A percentile compares a stretch with the other conserved stretches of the same genome.
Conservation (phyloP, 2,797 vertebrate genomes). For the Argentina silus region DNA sequence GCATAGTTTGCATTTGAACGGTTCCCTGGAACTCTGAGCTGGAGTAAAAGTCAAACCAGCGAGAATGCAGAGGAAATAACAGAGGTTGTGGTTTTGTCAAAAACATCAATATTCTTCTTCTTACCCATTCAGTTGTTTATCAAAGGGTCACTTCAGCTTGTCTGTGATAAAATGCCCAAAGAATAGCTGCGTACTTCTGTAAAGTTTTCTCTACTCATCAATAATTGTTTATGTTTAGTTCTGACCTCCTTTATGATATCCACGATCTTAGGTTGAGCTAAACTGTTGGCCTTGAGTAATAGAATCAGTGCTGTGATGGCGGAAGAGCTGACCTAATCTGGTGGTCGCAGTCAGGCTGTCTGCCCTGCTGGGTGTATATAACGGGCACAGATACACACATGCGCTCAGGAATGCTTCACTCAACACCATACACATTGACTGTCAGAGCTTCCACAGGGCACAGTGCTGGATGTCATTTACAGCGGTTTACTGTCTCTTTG, state of each 20-base stretch:
- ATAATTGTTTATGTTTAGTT: too few relatives aligned
- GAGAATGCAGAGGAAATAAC: conserved; percentile 33
- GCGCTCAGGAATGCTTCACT: conserved; percentile 66
- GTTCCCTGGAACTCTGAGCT: conserved; percentile 18
- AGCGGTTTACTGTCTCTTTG: neutral
- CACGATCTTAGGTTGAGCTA: too few relatives aligned
- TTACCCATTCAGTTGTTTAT: neutral
- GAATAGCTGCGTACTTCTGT: too few relatives aligned
- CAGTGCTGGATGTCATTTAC: conserved; percentile 5
- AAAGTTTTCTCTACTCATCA: too few relatives aligned
- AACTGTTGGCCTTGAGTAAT: too few relatives aligned
- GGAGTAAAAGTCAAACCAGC: neutral
- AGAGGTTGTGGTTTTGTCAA: conserved; percentile 29
- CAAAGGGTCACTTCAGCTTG: neutral
- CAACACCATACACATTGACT: conserved; percentile 49
- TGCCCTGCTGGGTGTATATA: conserved; percentile 50
- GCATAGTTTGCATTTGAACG: conserved; percentile 47
- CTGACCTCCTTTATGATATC: too few relatives aligned
- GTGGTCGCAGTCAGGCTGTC: conserved; percentile 71
- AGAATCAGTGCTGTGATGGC: too few relatives aligned
- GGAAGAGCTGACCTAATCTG: conserved; percentile 67
- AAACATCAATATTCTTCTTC: conserved; percentile 15
- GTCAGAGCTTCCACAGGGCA: conserved; percentile 35
- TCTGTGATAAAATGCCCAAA: too few relatives aligned
- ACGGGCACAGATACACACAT: conserved; percentile 44